Percentiles rank a stretch among this genome's conserved stretches.
These are phyloP conservation scores for Scaptomyza montana DNA, from an alignment of 1,140 invertebrate species.

Conservation along the genomic window DNA sequence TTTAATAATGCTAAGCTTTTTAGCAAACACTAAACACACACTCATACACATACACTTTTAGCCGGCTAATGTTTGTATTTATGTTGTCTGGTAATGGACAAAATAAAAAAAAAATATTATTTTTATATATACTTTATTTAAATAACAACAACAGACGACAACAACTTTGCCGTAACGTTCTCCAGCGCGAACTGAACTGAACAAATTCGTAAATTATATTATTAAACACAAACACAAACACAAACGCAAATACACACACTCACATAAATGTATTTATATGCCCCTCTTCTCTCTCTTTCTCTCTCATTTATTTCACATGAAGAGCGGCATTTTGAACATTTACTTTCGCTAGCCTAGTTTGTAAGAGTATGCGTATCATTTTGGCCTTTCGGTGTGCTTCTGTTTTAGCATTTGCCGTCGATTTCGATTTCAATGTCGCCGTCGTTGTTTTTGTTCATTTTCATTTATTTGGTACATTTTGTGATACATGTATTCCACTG, in stretches of 20 bases:
- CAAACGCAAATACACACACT: background rate
- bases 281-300: conserved; percentile 5
- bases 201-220: conserved; percentile 78
- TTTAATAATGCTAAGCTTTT: conserved; percentile 23
- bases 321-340: conserved; percentile 3
- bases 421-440: too few species aligned
- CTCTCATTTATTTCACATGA: conserved; percentile 32
- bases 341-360: conserved; percentile 12
- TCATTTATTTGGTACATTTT: background rate
- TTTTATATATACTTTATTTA: conserved; percentile 1
- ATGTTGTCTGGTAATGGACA: conserved; percentile 4
- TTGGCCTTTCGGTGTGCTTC: conserved; percentile 45
- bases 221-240: conserved; percentile 43
- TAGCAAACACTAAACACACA: conserved; percentile 16
- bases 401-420: background rate
- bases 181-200: conserved; percentile 76
- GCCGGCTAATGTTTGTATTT: conserved; percentile 19
- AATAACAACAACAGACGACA: conserved; percentile 44
- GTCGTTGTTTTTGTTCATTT: too few species aligned
- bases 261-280: background rate
- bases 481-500: conserved; percentile 7
- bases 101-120: background rate
- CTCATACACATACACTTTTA: background rate
- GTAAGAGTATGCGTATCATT: conserved; percentile 46
- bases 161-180: conserved; percentile 80